Evolutionary conservation across 2,888 invertebrate species (phyloP).

Genomic region (Tenthredo distinguenda): DNA sequence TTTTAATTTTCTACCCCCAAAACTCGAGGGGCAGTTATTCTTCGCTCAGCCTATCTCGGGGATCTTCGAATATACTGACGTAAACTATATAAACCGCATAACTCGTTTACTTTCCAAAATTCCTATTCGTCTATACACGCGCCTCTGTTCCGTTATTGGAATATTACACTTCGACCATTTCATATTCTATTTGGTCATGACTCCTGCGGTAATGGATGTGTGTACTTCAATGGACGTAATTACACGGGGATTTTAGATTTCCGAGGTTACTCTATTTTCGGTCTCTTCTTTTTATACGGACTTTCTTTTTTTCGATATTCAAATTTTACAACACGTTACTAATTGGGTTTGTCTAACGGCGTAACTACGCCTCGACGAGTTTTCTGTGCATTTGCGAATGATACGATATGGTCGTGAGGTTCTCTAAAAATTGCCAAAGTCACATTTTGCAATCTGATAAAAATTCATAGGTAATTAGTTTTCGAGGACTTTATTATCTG

Average conservation of each 20-base stretch:
- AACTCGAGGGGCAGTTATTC: background rate
- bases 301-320: background rate
- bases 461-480: background rate
- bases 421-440: background rate
- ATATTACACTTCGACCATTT: conserved; percentile 3
- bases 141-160: background rate
- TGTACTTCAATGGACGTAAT: background rate
- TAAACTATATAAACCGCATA: background rate
- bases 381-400: no score
- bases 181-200: background rate
- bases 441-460: conserved; percentile 20
- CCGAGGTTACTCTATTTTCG: background rate
- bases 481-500: background rate
- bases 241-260: background rate
- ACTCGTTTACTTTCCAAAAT: conserved; percentile 38
- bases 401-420: background rate
- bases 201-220: no score
- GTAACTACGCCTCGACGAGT: background rate
- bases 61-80: background rate
- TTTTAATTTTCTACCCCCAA: conserved; percentile 33
- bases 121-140: background rate
- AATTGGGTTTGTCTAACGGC: conserved; percentile 19
- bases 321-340: background rate
- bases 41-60: background rate
- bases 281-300: background rate